Conservation (phyloP, 2,113 vertebrate species). For the Dromas ardeola region DNA sequence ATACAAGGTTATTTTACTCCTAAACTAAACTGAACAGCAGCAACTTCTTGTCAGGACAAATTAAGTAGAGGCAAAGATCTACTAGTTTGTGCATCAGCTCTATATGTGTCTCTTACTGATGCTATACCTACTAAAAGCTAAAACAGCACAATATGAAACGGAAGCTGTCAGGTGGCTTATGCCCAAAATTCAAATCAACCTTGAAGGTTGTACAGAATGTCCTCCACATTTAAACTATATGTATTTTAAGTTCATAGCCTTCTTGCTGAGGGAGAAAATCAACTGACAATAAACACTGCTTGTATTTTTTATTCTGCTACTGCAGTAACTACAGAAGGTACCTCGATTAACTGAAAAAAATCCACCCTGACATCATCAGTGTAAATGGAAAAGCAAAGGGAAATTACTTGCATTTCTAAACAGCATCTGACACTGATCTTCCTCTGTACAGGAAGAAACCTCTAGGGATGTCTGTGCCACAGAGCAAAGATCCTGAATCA, state of each 20-base stretch:
- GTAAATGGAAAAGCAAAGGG: background rate
- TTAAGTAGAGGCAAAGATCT: background rate
- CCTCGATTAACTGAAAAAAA: background rate
- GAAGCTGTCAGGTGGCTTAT: conserved; percentile 8
- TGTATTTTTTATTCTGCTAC: background rate
- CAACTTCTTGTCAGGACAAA: conserved; percentile 42
- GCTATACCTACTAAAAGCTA: background rate
- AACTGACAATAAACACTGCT: background rate
- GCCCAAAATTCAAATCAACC: conserved; percentile 26
- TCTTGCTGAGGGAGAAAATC: background rate
- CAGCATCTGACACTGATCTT: background rate
- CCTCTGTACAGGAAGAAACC: background rate
- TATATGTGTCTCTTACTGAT: background rate
- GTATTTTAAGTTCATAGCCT: conserved; percentile 13
- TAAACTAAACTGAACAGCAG: background rate
- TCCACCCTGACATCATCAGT: background rate
- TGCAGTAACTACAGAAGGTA: background rate
- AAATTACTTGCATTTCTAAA: background rate
- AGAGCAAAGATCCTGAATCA: background rate
- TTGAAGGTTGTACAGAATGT: conserved; percentile 5
- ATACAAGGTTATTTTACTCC: background rate
- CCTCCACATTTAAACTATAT: background rate
- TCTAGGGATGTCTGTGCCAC: background rate
- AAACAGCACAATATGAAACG: background rate
- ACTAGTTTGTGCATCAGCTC: background rate